Base-by-base conservation (phyloP, 35 echinoderm and acorn worm species). In the Eucidaris tribuloides region DNA sequence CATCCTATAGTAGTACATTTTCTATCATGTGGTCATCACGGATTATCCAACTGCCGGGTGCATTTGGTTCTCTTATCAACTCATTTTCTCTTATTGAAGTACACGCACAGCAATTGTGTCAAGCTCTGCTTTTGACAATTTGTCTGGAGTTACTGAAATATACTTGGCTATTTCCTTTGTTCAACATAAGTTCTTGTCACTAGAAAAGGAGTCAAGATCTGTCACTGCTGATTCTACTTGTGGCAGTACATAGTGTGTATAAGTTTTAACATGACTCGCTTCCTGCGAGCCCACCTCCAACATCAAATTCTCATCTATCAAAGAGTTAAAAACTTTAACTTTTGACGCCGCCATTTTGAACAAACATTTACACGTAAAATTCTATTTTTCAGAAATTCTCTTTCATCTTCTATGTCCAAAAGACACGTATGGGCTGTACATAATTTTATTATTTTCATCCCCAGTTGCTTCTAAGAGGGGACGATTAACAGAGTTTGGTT, bases 221-320 rank as follows among this genome's bases (percentile, higher is more conserved):
- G 42, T 52, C 34, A 35, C 77, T 4, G 65, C 68, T 2, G 1
- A 13, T 11, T 85, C 65, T 27, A n/a, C 44, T 44, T 2, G 82
- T 79, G 24, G 64, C 20, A 3, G 40, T 24, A 71, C 84, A 87
- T 5, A 87, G 29, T 42, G 84, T 87, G 24, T 71, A 87, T 2
- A 87, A n/a, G 37, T 79, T n/a, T n/a, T n/a, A 87, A 1, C 63
- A 39, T 2, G 84, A 87, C 1, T 71, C 84, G 42, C 84, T 87
- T 1, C 84, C 84, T 43, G 42, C 37, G 2, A 87, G 71, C 32
- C 84, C 84, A 25, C 84, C 57, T 24, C 78, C 71, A 17, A 58
- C 84, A 13, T 71, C 6, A 87, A 42, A 37, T 87, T 87, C 45
- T 87, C 84, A 45, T 87, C 84, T 15, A 87, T 87, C 84, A 87